A percentile compares a stretch with the other conserved stretches of the same genome.
Evolutionary conservation across 2,113 vertebrate species (phyloP).

Genomic region (Silurus meridionalis): DNA sequence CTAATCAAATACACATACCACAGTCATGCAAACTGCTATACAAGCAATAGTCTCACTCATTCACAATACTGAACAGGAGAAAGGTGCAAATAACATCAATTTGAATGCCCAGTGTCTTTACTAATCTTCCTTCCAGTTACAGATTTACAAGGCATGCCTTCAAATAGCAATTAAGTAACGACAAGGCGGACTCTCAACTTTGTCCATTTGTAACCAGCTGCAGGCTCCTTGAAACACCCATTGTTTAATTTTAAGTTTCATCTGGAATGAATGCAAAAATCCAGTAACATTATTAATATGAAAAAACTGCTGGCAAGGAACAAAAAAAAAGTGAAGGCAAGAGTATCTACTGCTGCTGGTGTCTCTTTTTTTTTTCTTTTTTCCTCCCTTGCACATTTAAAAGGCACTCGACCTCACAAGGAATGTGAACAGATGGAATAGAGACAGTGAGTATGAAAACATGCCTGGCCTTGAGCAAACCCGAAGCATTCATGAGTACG

Average conservation of each 20-base stretch:
- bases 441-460: constrained; percentile 6
- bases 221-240: constrained; percentile 11
- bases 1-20: constrained; percentile 50
- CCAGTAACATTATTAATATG: neutral
- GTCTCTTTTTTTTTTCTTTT: constrained; percentile 2
- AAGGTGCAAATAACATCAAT: constrained; percentile 56
- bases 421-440: constrained; percentile 22
- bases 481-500: neutral
- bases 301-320: neutral
- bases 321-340: neutral
- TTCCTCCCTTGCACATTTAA: neutral
- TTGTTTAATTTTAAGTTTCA: neutral
- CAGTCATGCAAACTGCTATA: constrained; percentile 56
- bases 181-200: constrained; percentile 21
- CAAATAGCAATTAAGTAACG: constrained; percentile 10
- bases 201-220: constrained; percentile 46
- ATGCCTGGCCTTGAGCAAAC: constrained; percentile 21
- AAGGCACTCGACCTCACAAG: constrained; percentile 64
- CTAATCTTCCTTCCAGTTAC: constrained; percentile 18
- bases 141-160: constrained; percentile 31
- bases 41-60: constrained; percentile 54
- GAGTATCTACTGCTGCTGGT: constrained; percentile 24
- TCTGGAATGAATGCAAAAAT: neutral
- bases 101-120: constrained; percentile 27
- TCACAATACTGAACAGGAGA: constrained; percentile 62